Evolutionary conservation across 2,113 vertebrate genomes (phyloP).

Genomic region (Pterocles gutturalis): DNA sequence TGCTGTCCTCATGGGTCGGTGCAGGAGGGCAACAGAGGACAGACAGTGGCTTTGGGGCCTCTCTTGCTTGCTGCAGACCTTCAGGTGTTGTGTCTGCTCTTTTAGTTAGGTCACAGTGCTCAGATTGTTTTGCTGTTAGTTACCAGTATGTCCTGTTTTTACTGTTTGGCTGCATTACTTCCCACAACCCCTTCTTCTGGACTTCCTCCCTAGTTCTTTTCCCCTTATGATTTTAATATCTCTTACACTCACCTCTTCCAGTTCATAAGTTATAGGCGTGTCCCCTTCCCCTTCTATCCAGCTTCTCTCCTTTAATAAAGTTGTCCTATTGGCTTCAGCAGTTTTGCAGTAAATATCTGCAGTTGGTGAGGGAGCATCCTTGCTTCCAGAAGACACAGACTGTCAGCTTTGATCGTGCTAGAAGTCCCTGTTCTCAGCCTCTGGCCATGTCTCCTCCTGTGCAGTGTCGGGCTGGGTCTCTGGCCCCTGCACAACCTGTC

Average conservation of each 20-base stretch:
- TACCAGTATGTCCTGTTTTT: not conserved
- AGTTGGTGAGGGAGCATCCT: not conserved
- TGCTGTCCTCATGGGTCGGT: not conserved
- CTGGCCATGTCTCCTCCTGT: not conserved
- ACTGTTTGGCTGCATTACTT: not conserved
- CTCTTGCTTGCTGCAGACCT: not conserved
- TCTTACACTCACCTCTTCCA: not conserved
- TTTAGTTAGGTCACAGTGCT: not conserved
- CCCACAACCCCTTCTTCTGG: not conserved
- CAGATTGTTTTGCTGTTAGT: not conserved
- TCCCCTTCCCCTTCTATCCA: not conserved
- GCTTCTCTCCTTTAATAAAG: not conserved
- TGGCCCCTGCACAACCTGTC: not conserved
- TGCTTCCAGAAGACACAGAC: not conserved
- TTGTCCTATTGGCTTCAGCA: not conserved
- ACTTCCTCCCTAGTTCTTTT: not conserved
- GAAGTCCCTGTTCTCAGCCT: not conserved
- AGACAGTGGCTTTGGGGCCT: not conserved
- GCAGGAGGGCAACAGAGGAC: not conserved
- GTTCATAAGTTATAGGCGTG: not conserved
- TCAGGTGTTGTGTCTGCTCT: not conserved
- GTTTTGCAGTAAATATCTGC: not conserved
- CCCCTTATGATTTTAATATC: not conserved
- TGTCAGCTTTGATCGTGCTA: not conserved
- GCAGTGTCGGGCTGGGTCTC: not conserved